Evolutionary conservation across 2,888 invertebrate genomes (phyloP).

Genomic region (Deilephila porcellus): DNA sequence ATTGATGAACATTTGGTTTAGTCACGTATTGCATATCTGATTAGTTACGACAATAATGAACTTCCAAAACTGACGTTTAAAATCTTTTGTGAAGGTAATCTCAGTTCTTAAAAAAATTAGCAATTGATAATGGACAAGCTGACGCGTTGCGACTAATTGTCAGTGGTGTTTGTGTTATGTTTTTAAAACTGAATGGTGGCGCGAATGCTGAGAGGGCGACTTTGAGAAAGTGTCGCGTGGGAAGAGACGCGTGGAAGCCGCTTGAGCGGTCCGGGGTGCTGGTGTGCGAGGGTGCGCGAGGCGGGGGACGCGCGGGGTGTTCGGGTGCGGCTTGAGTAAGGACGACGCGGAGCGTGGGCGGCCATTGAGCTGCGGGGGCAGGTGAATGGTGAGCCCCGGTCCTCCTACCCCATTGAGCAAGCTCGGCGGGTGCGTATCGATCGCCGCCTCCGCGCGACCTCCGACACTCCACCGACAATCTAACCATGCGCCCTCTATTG

Average conservation of each 20-base stretch:
- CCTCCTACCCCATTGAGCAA: slow-evolving; percentile 70
- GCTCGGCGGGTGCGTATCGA: slow-evolving; percentile 61
- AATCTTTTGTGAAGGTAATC: no score
- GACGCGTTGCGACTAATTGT: not conserved
- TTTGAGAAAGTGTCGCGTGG: slow-evolving; percentile 74
- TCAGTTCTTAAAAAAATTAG: not conserved
- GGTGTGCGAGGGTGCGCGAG: slow-evolving; percentile 33
- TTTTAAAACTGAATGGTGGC: slow-evolving; percentile 73
- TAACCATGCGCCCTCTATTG: slow-evolving; percentile 29
- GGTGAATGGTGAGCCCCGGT: slow-evolving; percentile 73
- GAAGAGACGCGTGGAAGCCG: slow-evolving; percentile 69
- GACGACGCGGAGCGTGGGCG: slow-evolving; percentile 72
- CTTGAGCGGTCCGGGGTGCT: slow-evolving; percentile 40
- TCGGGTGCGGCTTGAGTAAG: slow-evolving; percentile 54
- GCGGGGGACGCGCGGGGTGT: slow-evolving; percentile 39
- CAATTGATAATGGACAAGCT: not conserved
- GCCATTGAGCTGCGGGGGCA: slow-evolving; percentile 81
- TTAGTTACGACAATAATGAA: no score
- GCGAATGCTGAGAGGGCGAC: slow-evolving; percentile 69
- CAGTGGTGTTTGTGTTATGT: slow-evolving; percentile 61
- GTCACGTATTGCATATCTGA: not conserved
- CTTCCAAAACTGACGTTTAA: no score
- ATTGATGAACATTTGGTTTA: not conserved
- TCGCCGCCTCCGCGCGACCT: slow-evolving; percentile 56
- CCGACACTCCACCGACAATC: slow-evolving; percentile 37